Evolutionary conservation across 2,113 vertebrate species (phyloP), one percentile per base, ranked within the genome.

Genomic region (Trogon melanurus): DNA sequence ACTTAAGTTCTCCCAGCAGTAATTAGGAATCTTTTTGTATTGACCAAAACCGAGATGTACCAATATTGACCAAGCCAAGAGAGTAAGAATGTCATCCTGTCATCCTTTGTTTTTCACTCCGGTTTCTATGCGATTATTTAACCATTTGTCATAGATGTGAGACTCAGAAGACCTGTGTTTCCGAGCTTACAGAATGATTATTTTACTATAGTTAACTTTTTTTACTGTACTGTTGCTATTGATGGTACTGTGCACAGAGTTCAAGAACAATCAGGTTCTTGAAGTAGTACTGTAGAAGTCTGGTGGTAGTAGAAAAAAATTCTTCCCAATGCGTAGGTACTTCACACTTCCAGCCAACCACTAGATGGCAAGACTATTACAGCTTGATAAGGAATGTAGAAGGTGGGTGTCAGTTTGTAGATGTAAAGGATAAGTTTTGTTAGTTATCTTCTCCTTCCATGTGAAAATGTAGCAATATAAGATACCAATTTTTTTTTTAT

Each of bases 281-380:
- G 2, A 91, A 62, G 7, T 73, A 53, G 56, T 45, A 21, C 5
- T n/a, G 12, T 38, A 67, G 56, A 79, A 64, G 17, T 34, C 38
- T 45, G n/a, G 6, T 38, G 22, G 8, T 48, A 69, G 48, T 34
- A 80, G 10, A 32, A 82, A 4, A 13, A 67, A 61, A 38, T 41
- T 72, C 48, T 69, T 93, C 9, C 21, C 15, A 6, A 21, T 22
- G 4, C 1, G 41, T 56, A 45, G 27, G 27, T 85, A 29, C 29
- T 89, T 74, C n/a, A n/a, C 3, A 1, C 44, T 80, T 66, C 29
- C 83, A 91, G 57, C 45, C 65, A 91, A 5, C 96, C 95, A 95
- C 96, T 97, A 97, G 96, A 61, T 96, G 96, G 95, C 96, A 96
- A 95, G 83, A 44, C 76, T 60, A 71, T 64, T 90, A 86, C 88